Base-by-base conservation (phyloP, 2,113 vertebrate genomes). In the Hemiprocne comata region DNA sequence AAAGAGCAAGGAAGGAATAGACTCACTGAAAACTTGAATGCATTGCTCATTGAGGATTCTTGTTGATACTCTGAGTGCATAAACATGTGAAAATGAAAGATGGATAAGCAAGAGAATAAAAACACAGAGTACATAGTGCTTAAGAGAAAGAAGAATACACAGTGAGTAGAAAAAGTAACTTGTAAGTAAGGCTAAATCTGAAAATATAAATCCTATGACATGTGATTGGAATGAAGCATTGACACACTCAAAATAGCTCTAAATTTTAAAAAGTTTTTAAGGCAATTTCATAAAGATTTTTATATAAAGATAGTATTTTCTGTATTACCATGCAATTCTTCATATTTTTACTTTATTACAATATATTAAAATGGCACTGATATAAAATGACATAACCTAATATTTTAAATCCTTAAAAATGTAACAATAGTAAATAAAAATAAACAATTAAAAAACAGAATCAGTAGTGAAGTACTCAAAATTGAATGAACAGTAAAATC, bases 61-160 rank as follows among this genome's bases (percentile, higher is more conserved):
- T n/a, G n/a, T 46, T 65, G 40, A 5, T 58, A 93, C 58, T 65
- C 86, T 38, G 62, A 61, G 57, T 72, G 84, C 87, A 91, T 89
- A 70, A 89, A 87, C 95, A 95, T 76, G 81, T 76, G 85, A 53
- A 34, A 92, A 58, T 40, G 66, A 91, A 83, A 93, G 58, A 62
- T 62, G 40, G 40, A 42, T 24, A 54, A 87, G 54, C 19, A 83
- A 61, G 46, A 78, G 54, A 73, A 40, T 51, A 65, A 69, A 91
- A 78, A 44, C 55, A 31, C n/a, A 61, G 44, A 19, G 46, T 31
- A 46, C 16, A n/a, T 15, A 17, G 31, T 9, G 46, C 44, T 72
- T 1, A 0, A 75, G 66, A 55, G 69, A 60, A 90, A 28, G 57
- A 77, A 19, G 50, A 79, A 58, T 16, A 34, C 58, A 65, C 9